Evolutionary conservation across 2,797 vertebrate species (phyloP).

Genomic region (Spondyliosoma cantharus): DNA sequence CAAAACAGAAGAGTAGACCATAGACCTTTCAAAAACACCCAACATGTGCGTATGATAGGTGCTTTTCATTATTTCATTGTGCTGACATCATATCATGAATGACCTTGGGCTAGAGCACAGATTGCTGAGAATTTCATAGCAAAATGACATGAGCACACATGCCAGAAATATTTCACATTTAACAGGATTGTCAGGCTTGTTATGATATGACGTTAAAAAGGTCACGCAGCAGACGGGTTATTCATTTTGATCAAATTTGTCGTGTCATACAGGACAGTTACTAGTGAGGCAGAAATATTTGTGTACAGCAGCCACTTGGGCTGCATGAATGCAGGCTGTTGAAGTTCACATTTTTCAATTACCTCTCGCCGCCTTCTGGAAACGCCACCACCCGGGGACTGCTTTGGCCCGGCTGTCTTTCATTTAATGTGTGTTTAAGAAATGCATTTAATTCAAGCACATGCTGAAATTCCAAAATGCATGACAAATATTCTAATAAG

Average conservation of each 20-base stretch:
- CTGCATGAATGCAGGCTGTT: constrained; percentile 25
- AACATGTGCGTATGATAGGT: neutral
- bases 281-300: constrained; percentile 28
- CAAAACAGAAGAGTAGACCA: constrained; percentile 11
- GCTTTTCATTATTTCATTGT: neutral
- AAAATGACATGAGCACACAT: neutral
- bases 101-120: constrained; percentile 21
- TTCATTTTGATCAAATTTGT: constrained; percentile 27
- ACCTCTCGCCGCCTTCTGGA: constrained; percentile 38
- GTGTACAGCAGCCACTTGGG: constrained; percentile 9
- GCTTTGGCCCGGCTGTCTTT: constrained; percentile 36
- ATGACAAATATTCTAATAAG: constrained; percentile 13
- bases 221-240: constrained; percentile 1
- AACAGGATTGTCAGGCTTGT: constrained; percentile 14
- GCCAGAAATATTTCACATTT: neutral
- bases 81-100: constrained; percentile 24
- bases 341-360: constrained; percentile 59
- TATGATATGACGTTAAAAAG: constrained; percentile 12
- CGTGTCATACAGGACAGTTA: constrained; percentile 33
- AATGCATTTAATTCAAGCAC: constrained; percentile 5
- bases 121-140: neutral
- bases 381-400: neutral
- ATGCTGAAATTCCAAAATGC: neutral
- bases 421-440: constrained; percentile 23
- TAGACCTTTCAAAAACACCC: neutral